A percentile compares a stretch with the other conserved stretches of the same genome.
phyloP scores from a whole-genome alignment of 2,888 invertebrate genomes.

The Acrobasis suavella region DNA sequence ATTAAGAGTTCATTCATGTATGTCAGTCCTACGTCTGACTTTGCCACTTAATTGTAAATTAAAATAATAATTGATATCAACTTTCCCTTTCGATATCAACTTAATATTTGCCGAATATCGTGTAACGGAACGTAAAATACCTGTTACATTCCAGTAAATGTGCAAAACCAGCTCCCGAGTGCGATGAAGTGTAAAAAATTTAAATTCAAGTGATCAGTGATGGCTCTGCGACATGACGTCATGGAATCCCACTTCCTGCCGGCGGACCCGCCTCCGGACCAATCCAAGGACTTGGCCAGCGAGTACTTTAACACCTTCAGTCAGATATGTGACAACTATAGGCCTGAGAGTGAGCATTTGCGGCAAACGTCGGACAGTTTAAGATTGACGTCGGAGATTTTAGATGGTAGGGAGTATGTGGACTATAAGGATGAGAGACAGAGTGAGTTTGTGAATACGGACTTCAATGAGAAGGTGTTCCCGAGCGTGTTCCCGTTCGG shows the following conservation, averaged over 20 bases:
- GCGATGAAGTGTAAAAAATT: constrained; percentile 57
- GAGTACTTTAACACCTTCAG: constrained; percentile 78
- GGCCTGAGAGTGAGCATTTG: constrained; percentile 63
- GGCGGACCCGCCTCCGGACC: constrained; percentile 83
- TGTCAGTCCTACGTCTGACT: too few species aligned
- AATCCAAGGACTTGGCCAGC: constrained; percentile 65
- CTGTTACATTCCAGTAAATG: constrained; percentile 14
- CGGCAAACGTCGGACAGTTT: constrained; percentile 70
- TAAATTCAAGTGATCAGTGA: constrained; percentile 57
- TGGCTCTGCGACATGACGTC: constrained; percentile 68
- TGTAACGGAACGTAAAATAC: constrained; percentile 31
- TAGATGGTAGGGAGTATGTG: constrained; percentile 54
- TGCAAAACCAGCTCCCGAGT: constrained; percentile 22
- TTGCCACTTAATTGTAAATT: too few species aligned
- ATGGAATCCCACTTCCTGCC: constrained; percentile 76
- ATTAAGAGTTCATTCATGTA: too few species aligned
- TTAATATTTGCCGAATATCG: not conserved
- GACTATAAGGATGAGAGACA: constrained; percentile 44
- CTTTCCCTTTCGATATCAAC: too few species aligned
- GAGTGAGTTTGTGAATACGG: constrained; percentile 46
- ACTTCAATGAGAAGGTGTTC: constrained; percentile 65
- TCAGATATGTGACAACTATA: constrained; percentile 72
- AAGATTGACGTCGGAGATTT: constrained; percentile 67
- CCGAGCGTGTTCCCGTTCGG: constrained; percentile 79
- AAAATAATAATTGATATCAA: too few species aligned